Base-by-base conservation (phyloP, 1,140 invertebrate species). In the Sipha flava region DNA sequence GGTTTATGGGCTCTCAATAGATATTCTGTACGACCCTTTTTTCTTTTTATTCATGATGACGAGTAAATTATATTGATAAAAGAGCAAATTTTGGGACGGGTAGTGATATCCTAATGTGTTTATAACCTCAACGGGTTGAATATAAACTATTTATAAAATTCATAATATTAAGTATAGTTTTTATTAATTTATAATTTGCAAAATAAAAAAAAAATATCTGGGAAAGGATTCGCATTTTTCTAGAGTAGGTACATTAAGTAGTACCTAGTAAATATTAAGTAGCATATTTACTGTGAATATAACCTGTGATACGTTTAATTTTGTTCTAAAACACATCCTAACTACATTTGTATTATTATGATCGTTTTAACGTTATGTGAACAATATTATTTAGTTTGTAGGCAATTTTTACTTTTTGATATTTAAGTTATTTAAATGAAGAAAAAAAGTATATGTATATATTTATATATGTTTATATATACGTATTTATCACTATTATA, bases 371-470 rank as follows among this genome's bases (percentile, higher is more conserved):
- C 18, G 43, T 77, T 77, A 59, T 59, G 52, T 77, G 43, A 77
- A 77, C 45, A 54, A 75, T 59, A 77, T 77, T 77, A 77, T 77
- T 77, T 77, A 77, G 73, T 77, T 77, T 77, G 52, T 77, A 77
- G 52, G 10, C 1, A 43, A 77, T 77, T 77, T 77, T 75, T 75
- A 75, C 72, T 57, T 75, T 75, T 75, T 59, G 57, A 77, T 59
- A 59, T 57, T 23, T 73, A 77, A 77, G 73, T 54, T 57, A 37
- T 26, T 21, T 54, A 26, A 37, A 57, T 57, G n/a, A n/a, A n/a
- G n/a, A n/a, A n/a, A n/a, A 43, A n/a, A 73, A 37, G 21, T 73
- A 34, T 54, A 54, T 59, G 29, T 12, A 29, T 21, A 54, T 54
- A 59, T 29, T 23, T 47, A 70, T 29, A 47, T 45, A 45, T 45